Evolutionary conservation across 2,113 vertebrate genomes (phyloP).

Genomic region (Rhizomys pruinosus): DNA sequence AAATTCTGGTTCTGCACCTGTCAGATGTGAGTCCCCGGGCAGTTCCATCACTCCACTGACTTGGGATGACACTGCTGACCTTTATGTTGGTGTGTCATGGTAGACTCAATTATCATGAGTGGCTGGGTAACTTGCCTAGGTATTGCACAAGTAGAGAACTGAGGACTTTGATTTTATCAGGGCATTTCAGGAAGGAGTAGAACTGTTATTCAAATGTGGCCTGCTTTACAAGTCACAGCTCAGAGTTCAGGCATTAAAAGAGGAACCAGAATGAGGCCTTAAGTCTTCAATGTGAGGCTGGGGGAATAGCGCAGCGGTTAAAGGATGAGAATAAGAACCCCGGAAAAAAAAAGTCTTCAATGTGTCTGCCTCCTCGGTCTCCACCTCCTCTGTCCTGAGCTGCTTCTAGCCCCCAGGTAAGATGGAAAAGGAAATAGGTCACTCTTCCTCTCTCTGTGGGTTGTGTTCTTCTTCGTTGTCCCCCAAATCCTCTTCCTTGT

Average conservation of each 20-base stretch:
- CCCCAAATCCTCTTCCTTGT: neutral
- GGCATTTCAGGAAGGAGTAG: neutral
- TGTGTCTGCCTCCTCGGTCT: neutral
- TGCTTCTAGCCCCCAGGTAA: neutral
- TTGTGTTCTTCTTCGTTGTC: neutral
- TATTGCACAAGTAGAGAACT: neutral
- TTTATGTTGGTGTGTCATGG: neutral
- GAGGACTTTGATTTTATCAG: neutral
- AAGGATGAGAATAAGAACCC: too few relatives aligned
- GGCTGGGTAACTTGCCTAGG: neutral
- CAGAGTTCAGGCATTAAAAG: neutral
- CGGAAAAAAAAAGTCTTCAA: too few relatives aligned
- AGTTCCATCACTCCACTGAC: neutral
- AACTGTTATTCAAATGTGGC: neutral
- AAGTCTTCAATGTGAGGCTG: too few relatives aligned
- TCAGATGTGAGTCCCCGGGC: neutral
- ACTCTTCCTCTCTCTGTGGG: neutral
- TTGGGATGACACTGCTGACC: neutral
- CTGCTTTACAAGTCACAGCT: neutral
- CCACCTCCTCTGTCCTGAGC: neutral
- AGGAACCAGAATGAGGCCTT: neutral
- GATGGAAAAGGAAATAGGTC: neutral
- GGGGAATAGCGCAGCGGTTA: too few relatives aligned
- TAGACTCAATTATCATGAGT: neutral
- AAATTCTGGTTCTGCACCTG: neutral